Evolutionary conservation across 2,113 vertebrate genomes (phyloP).

Genomic region (Balaeniceps rex): DNA sequence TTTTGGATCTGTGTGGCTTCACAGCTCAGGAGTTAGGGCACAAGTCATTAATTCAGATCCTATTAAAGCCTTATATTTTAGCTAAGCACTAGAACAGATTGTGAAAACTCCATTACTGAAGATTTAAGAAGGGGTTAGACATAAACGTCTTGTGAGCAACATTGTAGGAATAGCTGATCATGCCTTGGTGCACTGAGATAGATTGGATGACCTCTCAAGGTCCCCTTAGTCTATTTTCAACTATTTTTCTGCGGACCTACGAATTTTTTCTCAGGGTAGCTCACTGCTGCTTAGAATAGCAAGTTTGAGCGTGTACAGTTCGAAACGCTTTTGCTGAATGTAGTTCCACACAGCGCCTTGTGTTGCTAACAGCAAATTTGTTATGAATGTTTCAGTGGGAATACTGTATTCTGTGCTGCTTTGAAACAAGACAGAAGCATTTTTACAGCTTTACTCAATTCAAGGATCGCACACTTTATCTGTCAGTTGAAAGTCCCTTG

Average conservation of each 20-base stretch:
- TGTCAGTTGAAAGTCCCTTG: not conserved
- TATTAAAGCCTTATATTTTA: constrained; percentile 41
- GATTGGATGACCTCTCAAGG: not conserved
- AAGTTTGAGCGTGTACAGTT: not conserved
- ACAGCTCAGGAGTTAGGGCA: not conserved
- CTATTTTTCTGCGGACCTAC: not conserved
- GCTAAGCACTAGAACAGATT: constrained; percentile 13
- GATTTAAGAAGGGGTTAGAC: not conserved
- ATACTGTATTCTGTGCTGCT: not conserved
- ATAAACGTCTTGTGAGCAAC: not conserved
- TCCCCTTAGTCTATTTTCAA: not conserved
- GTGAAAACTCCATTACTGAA: not conserved
- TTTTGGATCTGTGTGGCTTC: not conserved
- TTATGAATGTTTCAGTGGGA: not conserved
- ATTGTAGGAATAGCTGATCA: not conserved
- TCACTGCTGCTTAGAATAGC: not conserved
- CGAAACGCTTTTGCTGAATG: not conserved
- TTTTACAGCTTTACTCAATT: not conserved
- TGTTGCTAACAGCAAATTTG: not conserved
- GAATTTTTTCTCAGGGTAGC: not conserved
- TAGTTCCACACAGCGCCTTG: not conserved
- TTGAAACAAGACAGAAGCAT: not conserved
- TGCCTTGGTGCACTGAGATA: not conserved
- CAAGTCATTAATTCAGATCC: constrained; percentile 26
- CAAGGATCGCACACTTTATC: not conserved